phyloP scores from a whole-genome alignment of 1,140 invertebrate genomes.

The Hyphantria cunea region DNA sequence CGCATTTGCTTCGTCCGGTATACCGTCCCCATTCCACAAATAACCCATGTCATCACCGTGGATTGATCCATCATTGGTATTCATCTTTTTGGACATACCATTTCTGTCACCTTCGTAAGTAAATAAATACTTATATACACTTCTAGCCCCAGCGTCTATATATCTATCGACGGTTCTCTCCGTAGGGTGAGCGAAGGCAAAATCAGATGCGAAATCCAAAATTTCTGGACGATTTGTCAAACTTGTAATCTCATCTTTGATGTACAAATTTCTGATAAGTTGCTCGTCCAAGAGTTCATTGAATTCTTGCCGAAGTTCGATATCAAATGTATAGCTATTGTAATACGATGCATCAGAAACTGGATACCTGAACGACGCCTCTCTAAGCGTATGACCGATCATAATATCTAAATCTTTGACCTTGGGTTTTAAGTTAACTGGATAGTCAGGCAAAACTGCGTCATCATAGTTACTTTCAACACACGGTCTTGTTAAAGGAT shows the following conservation, averaged over 20 bases:
- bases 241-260: background rate
- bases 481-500: background rate
- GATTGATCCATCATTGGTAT: background rate
- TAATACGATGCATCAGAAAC: background rate
- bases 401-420: slow-evolving; percentile 14
- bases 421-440: slow-evolving; percentile 12
- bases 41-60: slow-evolving; percentile 8
- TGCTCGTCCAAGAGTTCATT: background rate
- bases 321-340: slow-evolving; percentile 2
- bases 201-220: background rate
- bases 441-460: slow-evolving; percentile 1
- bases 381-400: slow-evolving; percentile 7
- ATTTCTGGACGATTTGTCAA: background rate
- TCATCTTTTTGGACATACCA: background rate
- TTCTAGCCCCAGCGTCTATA: background rate
- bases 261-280: background rate
- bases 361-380: slow-evolving; percentile 3
- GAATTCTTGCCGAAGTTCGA: slow-evolving; percentile 1
- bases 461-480: background rate
- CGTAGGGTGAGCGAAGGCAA: slow-evolving; percentile 1
- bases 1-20: background rate
- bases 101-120: slow-evolving; percentile 8
- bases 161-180: slow-evolving; percentile 9
- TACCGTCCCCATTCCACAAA: background rate
- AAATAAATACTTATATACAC: slow-evolving; percentile 6